Evolutionary conservation across 2,113 vertebrate species (phyloP).

Genomic region (Xiphias gladius): DNA sequence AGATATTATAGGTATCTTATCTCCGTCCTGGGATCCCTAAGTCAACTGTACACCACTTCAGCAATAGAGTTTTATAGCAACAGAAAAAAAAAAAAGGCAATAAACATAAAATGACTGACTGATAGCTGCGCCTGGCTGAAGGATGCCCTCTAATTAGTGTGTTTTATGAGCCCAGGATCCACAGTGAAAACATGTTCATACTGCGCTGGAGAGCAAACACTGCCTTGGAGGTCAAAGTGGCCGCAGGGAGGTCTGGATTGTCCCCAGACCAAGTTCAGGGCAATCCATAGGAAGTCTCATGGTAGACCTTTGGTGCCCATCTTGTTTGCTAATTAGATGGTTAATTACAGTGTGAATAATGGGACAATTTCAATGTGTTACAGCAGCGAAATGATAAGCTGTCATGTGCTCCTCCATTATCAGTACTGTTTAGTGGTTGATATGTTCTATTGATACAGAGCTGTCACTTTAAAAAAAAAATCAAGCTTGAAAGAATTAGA

Average conservation of each 20-base stretch:
- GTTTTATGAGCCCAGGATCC: slow-evolving; percentile 74
- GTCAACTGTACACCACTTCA: slow-evolving; percentile 51
- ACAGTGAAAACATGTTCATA: slow-evolving; percentile 72
- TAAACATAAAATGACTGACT: slow-evolving; percentile 78
- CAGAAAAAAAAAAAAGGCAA: slow-evolving; percentile 62
- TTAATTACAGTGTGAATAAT: slow-evolving; percentile 49
- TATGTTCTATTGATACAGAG: slow-evolving; percentile 21
- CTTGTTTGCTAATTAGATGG: slow-evolving; percentile 29
- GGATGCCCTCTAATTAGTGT: slow-evolving; percentile 78
- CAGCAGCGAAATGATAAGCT: slow-evolving; percentile 32
- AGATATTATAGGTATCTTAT: slow-evolving; percentile 72
- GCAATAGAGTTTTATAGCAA: slow-evolving; percentile 59
- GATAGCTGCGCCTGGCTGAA: slow-evolving; percentile 73
- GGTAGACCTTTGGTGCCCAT: slow-evolving; percentile 19
- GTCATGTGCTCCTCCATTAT: slow-evolving; percentile 19
- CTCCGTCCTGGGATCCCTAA: slow-evolving; percentile 55
- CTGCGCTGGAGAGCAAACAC: slow-evolving; percentile 67
- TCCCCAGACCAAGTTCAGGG: slow-evolving; percentile 66
- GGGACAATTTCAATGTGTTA: slow-evolving; percentile 12
- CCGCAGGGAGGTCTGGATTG: slow-evolving; percentile 34
- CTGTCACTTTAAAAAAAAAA: neutral
- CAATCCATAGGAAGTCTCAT: slow-evolving; percentile 18
- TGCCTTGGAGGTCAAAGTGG: slow-evolving; percentile 69
- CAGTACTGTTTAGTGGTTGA: slow-evolving; percentile 2
- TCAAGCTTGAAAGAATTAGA: neutral